These are phyloP conservation scores for Glossophaga mutica DNA, from an alignment of 2,797 vertebrate genomes.

Conservation along the genomic window DNA sequence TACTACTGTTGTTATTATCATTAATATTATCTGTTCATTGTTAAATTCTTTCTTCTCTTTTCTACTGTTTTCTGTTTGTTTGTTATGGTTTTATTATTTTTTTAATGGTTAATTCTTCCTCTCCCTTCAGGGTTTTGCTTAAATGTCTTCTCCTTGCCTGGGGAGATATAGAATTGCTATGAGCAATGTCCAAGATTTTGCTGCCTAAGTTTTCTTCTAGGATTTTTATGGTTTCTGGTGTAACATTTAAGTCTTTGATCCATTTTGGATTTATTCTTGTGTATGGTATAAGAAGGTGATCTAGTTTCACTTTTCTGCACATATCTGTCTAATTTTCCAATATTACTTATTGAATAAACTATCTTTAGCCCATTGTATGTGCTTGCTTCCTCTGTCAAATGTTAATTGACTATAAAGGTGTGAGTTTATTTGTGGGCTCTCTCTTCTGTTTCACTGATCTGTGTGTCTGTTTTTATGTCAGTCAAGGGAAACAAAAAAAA, in stretches of 20 bases:
- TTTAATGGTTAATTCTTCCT: not conserved
- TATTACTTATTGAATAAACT: no score
- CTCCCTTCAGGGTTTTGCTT: not conserved
- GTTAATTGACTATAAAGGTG: no score
- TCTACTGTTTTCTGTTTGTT: not conserved
- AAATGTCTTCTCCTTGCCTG: not conserved
- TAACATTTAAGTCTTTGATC: not conserved
- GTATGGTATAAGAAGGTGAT: not conserved
- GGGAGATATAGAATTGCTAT: not conserved
- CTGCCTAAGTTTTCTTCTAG: not conserved
- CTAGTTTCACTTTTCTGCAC: not conserved
- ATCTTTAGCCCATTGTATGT: no score
- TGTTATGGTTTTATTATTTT: not conserved
- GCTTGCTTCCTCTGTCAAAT: no score
- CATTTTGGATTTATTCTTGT: not conserved
- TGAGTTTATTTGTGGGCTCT: no score
- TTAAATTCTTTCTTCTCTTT: not conserved
- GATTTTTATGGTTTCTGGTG: not conserved
- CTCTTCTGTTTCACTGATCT: no score
- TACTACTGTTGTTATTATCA: not conserved
- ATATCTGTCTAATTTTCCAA: no score
- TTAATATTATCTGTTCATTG: not conserved
- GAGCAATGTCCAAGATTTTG: not conserved
- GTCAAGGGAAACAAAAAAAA: not conserved
- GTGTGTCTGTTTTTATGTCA: not conserved